Evolutionary conservation across 2,113 vertebrate genomes (phyloP), one percentile per base, ranked within the genome.

Genomic region (Peromyscus californicus): DNA sequence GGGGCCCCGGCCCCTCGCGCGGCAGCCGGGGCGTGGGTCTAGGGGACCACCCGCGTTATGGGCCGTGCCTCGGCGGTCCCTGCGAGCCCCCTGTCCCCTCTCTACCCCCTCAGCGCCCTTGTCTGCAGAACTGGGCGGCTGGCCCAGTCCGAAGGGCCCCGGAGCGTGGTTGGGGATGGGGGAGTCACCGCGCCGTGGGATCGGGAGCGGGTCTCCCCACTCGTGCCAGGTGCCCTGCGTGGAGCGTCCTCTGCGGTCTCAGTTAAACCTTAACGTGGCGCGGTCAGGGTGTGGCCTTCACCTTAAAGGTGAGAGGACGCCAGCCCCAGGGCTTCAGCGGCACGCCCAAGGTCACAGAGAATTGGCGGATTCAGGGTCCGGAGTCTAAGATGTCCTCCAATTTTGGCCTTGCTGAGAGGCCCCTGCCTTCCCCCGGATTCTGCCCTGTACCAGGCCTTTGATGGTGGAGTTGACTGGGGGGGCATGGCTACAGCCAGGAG

Each of bases 271-370:
- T 4, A 1, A 16, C 2, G 91, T 76, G 7, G 1, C 72, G 12
- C 3, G 63, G 51, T 22, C 90, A 26, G 74, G 84, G 36, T 87
- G 83, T 21, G 2, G 10, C 2, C 36, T 72, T 76, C 88, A 39
- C 83, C 69, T 3, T 7, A 24, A 61, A 63, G 93, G 88, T 21
- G 90, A n/a, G 79, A 45, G 42, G 24, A 83, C 19, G 8, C 3
- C 5, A 90, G 75, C 79, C 72, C 42, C 8, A 0, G 63, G 39
- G 91, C n/a, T 29, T 0, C 22, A 61, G 88, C 51, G 65, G 12
- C 63, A 48, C 42, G 72, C 93, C 89, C 97, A 98, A 98, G 98
- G 98, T 98, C 98, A 96, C 85, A 21, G 33, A 1, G 79, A 57
- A 65, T 36, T 45, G 97, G 95, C 95, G 54, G 89, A 42, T 39